phyloP scores from a whole-genome alignment of 2,797 vertebrate species.

The Poeciliopsis turneri region DNA sequence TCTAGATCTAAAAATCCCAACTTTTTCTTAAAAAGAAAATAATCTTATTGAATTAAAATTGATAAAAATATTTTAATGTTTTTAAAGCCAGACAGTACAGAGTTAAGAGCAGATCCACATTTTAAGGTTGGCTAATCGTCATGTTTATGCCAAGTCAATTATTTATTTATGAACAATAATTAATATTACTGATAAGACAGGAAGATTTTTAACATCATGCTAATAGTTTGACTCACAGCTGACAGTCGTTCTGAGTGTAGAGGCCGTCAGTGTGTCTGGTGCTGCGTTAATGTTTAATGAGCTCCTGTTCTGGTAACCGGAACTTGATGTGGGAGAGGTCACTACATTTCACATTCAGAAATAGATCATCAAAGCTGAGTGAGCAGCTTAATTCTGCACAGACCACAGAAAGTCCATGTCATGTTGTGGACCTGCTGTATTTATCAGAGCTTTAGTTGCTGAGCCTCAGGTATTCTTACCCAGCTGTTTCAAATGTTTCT shows the following conservation, averaged over 20 bases:
- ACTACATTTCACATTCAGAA: background rate
- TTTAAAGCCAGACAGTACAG: too few relatives aligned
- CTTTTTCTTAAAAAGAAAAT: background rate
- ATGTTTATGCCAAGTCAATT: background rate
- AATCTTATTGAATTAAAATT: background rate
- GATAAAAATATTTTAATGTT: too few relatives aligned
- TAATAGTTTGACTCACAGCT: background rate
- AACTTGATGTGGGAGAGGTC: background rate
- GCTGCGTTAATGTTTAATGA: background rate
- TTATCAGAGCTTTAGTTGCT: background rate
- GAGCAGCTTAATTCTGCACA: background rate
- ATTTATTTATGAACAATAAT: background rate
- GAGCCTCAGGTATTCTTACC: background rate
- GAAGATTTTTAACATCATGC: background rate
- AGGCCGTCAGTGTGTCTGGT: background rate
- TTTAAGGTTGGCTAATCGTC: background rate
- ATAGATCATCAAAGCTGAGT: background rate
- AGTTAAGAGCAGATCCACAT: background rate
- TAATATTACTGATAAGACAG: background rate
- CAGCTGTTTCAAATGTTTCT: background rate
- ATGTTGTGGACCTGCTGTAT: background rate
- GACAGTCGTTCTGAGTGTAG: background rate
- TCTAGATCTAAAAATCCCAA: background rate
- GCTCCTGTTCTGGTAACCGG: slow-evolving; percentile 1
- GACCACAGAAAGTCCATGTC: background rate